Evolutionary conservation across 1,140 invertebrate genomes (phyloP).

Genomic region (Drosophila sturtevanti): DNA sequence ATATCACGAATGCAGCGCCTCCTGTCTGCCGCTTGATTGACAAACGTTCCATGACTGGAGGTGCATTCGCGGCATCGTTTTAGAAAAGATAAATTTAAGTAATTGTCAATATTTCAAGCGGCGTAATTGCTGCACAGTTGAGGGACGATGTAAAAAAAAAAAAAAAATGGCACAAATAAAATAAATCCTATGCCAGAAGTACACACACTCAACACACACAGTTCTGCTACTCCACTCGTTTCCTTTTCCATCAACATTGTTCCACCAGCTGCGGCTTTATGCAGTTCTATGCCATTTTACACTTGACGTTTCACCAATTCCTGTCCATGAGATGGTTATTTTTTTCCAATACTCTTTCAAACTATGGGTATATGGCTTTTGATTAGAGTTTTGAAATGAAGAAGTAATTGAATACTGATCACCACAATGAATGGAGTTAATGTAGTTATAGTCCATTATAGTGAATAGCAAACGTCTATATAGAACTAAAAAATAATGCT

Average conservation of each 20-base stretch:
- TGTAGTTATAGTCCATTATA: too few species aligned
- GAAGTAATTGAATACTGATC: too few species aligned
- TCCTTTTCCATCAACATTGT: constrained; percentile 16
- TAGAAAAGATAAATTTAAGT: constrained; percentile 81
- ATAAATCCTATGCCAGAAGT: constrained; percentile 59
- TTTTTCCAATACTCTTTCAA: constrained; percentile 28
- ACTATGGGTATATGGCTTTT: background rate
- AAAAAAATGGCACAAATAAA: constrained; percentile 33
- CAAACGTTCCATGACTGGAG: constrained; percentile 57
- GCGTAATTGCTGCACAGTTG: constrained; percentile 64
- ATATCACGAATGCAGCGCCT: constrained; percentile 72
- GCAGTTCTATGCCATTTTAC: constrained; percentile 68
- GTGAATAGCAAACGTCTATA: too few species aligned
- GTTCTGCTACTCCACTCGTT: constrained; percentile 8
- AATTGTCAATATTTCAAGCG: constrained; percentile 80
- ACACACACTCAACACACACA: constrained; percentile 48
- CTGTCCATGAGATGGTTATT: constrained; percentile 42
- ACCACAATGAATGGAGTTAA: too few species aligned
- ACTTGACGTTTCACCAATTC: constrained; percentile 79
- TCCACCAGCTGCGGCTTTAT: constrained; percentile 62
- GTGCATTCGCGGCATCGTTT: constrained; percentile 63
- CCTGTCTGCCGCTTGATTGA: constrained; percentile 69
- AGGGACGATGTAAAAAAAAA: constrained; percentile 31
- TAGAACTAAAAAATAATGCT: too few species aligned
- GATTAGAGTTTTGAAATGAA: too few species aligned